A percentile compares a stretch with the other conserved stretches of the same genome.
These are phyloP conservation scores for Lytechinus variegatus DNA, from an alignment of 35 echinoderm and acorn worm species.

Conservation along the genomic window DNA sequence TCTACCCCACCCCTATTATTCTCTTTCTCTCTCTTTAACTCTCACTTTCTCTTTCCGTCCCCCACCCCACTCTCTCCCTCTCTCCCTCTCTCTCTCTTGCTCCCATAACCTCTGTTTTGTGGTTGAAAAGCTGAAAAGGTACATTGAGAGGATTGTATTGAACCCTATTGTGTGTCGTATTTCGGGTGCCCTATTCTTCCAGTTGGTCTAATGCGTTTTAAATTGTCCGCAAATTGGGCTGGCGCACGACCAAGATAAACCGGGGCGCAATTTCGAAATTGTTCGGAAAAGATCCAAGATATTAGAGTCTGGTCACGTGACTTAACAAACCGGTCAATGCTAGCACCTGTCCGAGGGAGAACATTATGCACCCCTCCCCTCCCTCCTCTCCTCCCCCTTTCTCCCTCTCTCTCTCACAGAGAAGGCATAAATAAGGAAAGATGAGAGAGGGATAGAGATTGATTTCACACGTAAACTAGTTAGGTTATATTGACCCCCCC, in stretches of 20 bases:
- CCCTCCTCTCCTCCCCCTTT: background rate
- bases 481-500: background rate
- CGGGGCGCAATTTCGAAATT: background rate
- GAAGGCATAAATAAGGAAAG: background rate
- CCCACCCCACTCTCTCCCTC: background rate
- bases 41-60: no score
- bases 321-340: slow-evolving; percentile 35
- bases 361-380: background rate
- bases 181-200: slow-evolving; percentile 29
- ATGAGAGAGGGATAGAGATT: background rate
- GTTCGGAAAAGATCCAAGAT: slow-evolving; percentile 10
- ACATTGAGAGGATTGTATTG: background rate
- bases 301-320: background rate
- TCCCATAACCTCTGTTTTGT: background rate
- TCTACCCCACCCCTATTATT: background rate
- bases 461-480: background rate
- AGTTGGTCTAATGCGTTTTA: slow-evolving; percentile 29
- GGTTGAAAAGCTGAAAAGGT: slow-evolving; percentile 16
- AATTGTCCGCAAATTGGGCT: slow-evolving; percentile 45
- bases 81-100: background rate
- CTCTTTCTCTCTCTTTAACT: background rate
- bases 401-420: background rate
- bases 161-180: slow-evolving; percentile 2
- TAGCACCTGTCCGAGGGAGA: slow-evolving; percentile 15
- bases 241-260: slow-evolving; percentile 21